Evolutionary conservation across 2,113 vertebrate species (phyloP), one percentile per base, ranked within the genome.

Genomic region (Mustelus asterias): DNA sequence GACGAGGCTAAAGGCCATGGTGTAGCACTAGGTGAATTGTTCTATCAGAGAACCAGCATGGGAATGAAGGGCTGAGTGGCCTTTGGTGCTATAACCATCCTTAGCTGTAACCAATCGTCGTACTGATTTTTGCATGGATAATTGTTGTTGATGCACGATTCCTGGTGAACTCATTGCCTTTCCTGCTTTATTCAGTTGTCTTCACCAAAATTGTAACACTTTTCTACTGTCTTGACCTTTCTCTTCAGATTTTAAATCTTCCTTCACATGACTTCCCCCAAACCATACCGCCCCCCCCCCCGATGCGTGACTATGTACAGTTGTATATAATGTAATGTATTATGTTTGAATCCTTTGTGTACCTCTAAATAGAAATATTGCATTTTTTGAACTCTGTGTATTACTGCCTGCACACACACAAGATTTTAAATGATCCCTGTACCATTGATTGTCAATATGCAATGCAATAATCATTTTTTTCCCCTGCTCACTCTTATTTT

Each of bases 401-500:
- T 1, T 65, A 20, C 48, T 54, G 48, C 48, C 48, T 54, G 5
- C 48, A 54, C 20, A 14, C 89, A 18, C 14, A 93, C 5, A 65
- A 92, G 6, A 65, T 63, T 93, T 22, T 65, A 93, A 93, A 65
- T 93, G 6, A 37, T 60, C 14, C 0, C 16, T 33, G 14, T 33
- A 14, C 58, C 33, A 0, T 60, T 9, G 18, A 33, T 26, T 60
- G 10, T 29, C 18, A 92, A 63, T 92, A 16, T 33, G 5, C 33
- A 29, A 18, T 90, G 58, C 14, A 70, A 22, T 94, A 94, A 94
- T 48, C 41, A 20, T 29, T 95, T 76, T 95, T 3, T 29, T 95
- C 2, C 89, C 58, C 58, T 88, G 20, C 1, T 22, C 4, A 58
- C 96, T 95, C 96, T 96, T 97, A 94, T 96, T 95, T 96, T 97